phyloP scores from a whole-genome alignment of 2,888 invertebrate genomes.

The Prenolepis imparis region DNA sequence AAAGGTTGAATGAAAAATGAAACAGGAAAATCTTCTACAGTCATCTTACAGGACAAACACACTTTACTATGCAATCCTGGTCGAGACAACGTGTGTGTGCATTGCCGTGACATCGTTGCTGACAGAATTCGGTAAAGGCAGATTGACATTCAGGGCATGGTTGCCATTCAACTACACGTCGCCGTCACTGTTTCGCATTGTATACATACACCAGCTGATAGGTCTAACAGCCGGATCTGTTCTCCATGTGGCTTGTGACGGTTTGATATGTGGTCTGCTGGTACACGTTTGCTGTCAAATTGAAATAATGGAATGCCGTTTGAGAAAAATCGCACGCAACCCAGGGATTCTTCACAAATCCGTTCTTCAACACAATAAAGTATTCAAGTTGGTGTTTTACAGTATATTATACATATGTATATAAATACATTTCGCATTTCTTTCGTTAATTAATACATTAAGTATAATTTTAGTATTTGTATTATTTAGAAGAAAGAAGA shows the following conservation, averaged over 20 bases:
- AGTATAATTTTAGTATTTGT: neutral
- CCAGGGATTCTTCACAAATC: constrained; percentile 22
- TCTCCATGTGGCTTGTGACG: constrained; percentile 55
- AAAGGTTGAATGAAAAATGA: neutral
- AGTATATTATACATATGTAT: neutral
- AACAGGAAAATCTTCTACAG: constrained; percentile 14
- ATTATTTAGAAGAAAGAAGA: neutral
- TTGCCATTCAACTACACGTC: constrained; percentile 41
- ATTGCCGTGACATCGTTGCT: constrained; percentile 33
- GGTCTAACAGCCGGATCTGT: neutral
- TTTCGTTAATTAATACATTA: neutral
- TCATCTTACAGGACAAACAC: constrained; percentile 37
- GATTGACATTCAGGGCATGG: constrained; percentile 51
- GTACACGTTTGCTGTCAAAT: constrained; percentile 45
- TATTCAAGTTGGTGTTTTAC: constrained; percentile 40
- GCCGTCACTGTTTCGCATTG: constrained; percentile 27
- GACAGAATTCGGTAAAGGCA: constrained; percentile 24
- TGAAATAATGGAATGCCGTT: constrained; percentile 42
- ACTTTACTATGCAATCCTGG: constrained; percentile 33
- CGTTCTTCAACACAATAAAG: constrained; percentile 35
- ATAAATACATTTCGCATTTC: neutral
- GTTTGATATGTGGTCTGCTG: constrained; percentile 39
- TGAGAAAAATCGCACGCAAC: constrained; percentile 13
- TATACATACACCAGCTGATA: constrained; percentile 50
- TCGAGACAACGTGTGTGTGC: constrained; percentile 43